Percentiles rank a stretch among this genome's conserved stretches.
Conservation (phyloP, 2,113 vertebrate species). For the Ranitomeya variabilis region DNA sequence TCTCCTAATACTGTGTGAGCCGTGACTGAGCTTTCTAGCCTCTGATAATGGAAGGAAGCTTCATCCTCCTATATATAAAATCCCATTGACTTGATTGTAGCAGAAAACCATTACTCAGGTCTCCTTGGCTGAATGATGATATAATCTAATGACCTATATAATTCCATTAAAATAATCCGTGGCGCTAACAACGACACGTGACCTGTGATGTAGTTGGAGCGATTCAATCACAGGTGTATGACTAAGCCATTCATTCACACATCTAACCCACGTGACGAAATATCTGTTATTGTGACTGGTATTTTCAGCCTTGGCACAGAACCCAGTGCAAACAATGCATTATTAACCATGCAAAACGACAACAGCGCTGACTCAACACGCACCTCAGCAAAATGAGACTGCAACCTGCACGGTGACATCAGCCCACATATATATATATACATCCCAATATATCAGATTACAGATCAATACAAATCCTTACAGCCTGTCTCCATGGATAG, state of each 20-base stretch:
- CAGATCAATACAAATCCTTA: not conserved
- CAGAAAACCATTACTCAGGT: not conserved
- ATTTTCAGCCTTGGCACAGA: not conserved
- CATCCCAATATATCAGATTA: not conserved
- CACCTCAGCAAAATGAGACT: no score
- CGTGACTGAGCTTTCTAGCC: not conserved
- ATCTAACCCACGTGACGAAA: not conserved
- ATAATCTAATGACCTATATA: not conserved
- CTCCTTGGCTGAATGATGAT: not conserved
- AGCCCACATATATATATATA: not conserved
- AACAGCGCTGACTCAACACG: not conserved
- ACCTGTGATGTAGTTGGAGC: not conserved
- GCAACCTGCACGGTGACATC: not conserved
- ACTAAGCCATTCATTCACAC: slow-evolving; percentile 30
- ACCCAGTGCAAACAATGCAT: not conserved
- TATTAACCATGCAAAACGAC: not conserved
- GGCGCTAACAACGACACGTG: not conserved
- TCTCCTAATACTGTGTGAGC: not conserved
- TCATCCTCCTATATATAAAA: not conserved
- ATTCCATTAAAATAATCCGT: not conserved
- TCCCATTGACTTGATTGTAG: not conserved
- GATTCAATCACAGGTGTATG: slow-evolving; percentile 32
- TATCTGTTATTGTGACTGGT: not conserved
- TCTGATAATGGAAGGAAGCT: not conserved
- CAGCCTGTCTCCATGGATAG: not conserved